phyloP scores from a whole-genome alignment of 2,888 invertebrate genomes.

The Morpho achilles region DNA sequence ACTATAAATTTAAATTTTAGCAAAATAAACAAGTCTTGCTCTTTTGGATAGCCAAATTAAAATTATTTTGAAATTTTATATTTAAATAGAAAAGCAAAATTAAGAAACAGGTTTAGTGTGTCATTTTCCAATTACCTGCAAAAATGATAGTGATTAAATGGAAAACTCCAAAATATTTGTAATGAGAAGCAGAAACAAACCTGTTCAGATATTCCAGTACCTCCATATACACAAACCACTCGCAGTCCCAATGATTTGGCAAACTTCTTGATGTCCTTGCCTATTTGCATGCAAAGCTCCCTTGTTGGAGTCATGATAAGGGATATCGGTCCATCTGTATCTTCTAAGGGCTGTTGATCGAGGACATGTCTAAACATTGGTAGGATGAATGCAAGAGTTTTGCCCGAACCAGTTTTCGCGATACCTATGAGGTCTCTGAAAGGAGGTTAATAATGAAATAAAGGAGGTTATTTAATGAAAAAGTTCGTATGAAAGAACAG shows the following conservation, averaged over 20 bases:
- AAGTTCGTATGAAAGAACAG: too few species aligned
- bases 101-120: too few species aligned
- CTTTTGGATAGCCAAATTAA: too few species aligned
- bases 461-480: too few species aligned
- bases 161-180: too few species aligned
- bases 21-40: too few species aligned
- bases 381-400: slow-evolving; percentile 97
- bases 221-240: slow-evolving; percentile 98
- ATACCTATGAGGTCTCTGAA: slow-evolving; percentile 95
- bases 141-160: too few species aligned
- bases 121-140: too few species aligned
- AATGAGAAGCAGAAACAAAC: slow-evolving; percentile 32
- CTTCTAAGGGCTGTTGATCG: slow-evolving; percentile 95
- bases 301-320: slow-evolving; percentile 99
- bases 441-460: neutral
- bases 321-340: slow-evolving; percentile 97
- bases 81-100: too few species aligned
- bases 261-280: slow-evolving; percentile 97
- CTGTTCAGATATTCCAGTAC: slow-evolving; percentile 97
- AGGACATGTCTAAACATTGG: slow-evolving; percentile 98
- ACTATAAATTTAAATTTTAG: too few species aligned
- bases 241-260: slow-evolving; percentile 91
- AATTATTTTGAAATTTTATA: too few species aligned
- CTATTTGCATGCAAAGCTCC: slow-evolving; percentile 99
- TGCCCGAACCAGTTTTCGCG: slow-evolving; percentile 99